phyloP scores from a whole-genome alignment of 2,888 invertebrate species.

The Melieria picta region DNA sequence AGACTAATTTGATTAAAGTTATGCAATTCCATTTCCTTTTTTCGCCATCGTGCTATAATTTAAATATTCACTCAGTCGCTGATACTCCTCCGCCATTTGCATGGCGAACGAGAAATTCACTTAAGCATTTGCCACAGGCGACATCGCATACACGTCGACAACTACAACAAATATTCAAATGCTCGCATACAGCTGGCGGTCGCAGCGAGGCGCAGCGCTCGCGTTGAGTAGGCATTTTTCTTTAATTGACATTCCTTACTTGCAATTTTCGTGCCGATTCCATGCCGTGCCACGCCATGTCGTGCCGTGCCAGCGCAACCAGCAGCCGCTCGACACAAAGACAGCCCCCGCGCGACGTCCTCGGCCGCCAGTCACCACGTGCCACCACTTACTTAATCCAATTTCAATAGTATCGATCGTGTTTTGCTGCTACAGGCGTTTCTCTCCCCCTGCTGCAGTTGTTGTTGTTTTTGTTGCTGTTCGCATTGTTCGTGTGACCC shows the following conservation, averaged over 20 bases:
- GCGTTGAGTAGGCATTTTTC: constrained; percentile 5
- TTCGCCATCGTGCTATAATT: too few relatives aligned
- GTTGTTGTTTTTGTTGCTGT: neutral
- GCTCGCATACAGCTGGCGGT: constrained; percentile 6
- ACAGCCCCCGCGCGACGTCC: neutral
- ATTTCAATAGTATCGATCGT: constrained; percentile 25
- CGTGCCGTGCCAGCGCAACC: neutral
- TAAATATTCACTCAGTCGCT: too few relatives aligned
- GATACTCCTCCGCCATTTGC: neutral
- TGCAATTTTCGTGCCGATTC: neutral
- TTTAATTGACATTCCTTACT: constrained; percentile 17
- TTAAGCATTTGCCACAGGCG: neutral
- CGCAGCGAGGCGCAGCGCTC: too few relatives aligned
- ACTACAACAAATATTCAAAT: neutral
- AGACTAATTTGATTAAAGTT: constrained; percentile 25
- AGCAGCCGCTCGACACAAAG: neutral
- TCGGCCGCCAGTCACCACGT: neutral
- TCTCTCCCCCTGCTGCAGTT: neutral
- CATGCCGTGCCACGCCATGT: neutral
- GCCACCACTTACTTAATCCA: constrained; percentile 3
- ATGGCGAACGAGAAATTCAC: neutral
- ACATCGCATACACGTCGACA: too few relatives aligned
- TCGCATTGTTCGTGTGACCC: constrained; percentile 18
- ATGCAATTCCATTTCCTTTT: neutral
- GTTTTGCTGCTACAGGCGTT: constrained; percentile 3